Evolutionary conservation across 2,113 vertebrate species (phyloP), one percentile per base, ranked within the genome.

Genomic region (Calonectris borealis): DNA sequence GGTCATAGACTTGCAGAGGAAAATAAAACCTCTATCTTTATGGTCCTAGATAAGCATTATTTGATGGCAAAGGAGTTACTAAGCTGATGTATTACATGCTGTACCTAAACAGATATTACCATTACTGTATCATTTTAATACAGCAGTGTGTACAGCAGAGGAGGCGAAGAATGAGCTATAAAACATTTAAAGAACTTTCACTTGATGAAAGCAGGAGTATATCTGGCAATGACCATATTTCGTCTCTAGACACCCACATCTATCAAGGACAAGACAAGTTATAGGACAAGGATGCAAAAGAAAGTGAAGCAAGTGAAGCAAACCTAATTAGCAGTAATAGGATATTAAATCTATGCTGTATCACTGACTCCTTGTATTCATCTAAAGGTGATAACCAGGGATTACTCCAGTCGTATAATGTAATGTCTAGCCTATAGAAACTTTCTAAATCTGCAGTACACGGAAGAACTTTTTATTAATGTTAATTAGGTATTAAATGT

Each of bases 231-330:
- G 54, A 77, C 24, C 58, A 19, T 46, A 75, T 84, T 96, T 95
- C 2, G 9, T 93, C 82, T 91, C 66, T 83, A 90, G 86, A 90
- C 40, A 80, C 36, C 46, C 55, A 60, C 55, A 94, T 94, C 51
- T 58, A 62, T 94, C 94, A 96, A 93, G 86, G 76, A 75, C 51
- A 90, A 89, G 91, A 88, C 25, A 88, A 69, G 48, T 55, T 93
- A 86, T 19, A 86, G 58, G 54, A 93, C 49, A 94, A 88, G 36
- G 31, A 85, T 86, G 85, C 22, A 58, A 83, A 80, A 81, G 83
- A 88, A 92, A 93, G 75, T 61, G 20, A 94, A 95, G 42, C n/a
- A 91, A 96, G 70, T 84, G 86, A 96, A 97, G 90, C 76, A 97
- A 91, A 91, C 4, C 49, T 96, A 96, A 97, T 96, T 88, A 90